Percentiles rank a stretch among this genome's conserved stretches.
These are phyloP conservation scores for Agrotis clavis DNA, from an alignment of 2,888 invertebrate species.

Conservation along the genomic window DNA sequence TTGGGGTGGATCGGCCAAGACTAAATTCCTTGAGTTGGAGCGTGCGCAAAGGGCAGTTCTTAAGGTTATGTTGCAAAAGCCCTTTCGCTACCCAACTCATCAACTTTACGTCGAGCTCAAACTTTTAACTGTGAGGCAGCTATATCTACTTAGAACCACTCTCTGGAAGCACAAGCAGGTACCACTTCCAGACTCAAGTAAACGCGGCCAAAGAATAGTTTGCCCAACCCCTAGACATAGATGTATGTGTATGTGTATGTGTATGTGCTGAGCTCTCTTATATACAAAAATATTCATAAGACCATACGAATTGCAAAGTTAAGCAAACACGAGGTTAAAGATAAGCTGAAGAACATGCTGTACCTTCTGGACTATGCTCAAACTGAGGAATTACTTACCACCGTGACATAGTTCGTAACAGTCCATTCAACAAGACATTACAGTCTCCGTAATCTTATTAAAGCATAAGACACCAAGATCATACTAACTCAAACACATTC, in stretches of 20 bases:
- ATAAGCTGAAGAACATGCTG: too few relatives aligned
- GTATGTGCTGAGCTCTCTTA: not conserved
- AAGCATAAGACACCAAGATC: too few relatives aligned
- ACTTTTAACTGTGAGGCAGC: too few relatives aligned
- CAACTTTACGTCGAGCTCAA: not conserved
- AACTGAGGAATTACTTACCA: too few relatives aligned
- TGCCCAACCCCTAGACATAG: not conserved
- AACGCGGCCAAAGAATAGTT: not conserved
- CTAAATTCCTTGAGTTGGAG: not conserved
- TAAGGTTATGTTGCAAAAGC: not conserved
- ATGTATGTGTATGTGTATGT: not conserved
- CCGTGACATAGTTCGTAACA: too few relatives aligned
- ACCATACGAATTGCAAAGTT: not conserved
- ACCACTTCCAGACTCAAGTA: too few relatives aligned
- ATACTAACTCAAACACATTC: too few relatives aligned
- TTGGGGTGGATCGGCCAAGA: not conserved
- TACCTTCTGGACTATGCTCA: too few relatives aligned
- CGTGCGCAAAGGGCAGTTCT: not conserved
- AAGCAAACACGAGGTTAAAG: not conserved
- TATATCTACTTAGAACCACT: not conserved
- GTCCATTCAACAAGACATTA: too few relatives aligned
- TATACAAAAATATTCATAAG: not conserved
- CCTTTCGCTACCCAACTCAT: not conserved
- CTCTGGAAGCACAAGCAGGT: not conserved
- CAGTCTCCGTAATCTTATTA: too few relatives aligned